Base-by-base conservation (phyloP, 1,140 invertebrate species). In the Alviniconcha marisindica region DNA sequence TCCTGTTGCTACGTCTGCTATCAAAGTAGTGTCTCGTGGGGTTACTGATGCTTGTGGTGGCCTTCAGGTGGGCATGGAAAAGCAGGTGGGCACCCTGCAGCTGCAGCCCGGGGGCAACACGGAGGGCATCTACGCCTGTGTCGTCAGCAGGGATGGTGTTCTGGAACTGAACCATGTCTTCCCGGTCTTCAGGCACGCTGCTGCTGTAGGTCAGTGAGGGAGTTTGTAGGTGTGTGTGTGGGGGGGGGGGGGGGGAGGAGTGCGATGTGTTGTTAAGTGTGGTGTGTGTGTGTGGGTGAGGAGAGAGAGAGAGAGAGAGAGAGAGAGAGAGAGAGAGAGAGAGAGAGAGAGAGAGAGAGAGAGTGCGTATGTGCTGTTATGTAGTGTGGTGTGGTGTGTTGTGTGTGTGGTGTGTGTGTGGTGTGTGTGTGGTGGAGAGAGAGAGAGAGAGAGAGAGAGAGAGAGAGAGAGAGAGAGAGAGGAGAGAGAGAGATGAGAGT, bases 101-200 rank as follows among this genome's bases (percentile, higher is more conserved):
- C 28, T 83, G 4, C 21, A 71, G 40, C 82, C 82, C 3, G 56
- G 38, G 21, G 40, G 48, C 3, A 77, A 83, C 77, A 33, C n/a
- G 18, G 60, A 83, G 18, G 82, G 82, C 0, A 18, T 83, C 5
- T 83, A 83, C 63, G 24, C 76, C 18, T 83, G 82, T 56, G 38
- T 84, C 4, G 28, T 87, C 54, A 83, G 81, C 81, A 42, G 73
- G 36, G 83, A 87, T 66, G 86, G 86, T 2, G 10, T 31, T 12
- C 69, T 87, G 21, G 40, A 42, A 33, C 54, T 84, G 48, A 40
- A 38, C 1, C 81, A 87, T n/a, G 83, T 83, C 21, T 87, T 84
- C 60, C 31, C 83, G 4, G 31, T 87, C 4, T 77, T 83, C 21
- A 42, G 44, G 4, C 66, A 54, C 14, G 80, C 69, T 21, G 7